Conservation (phyloP, 2,113 vertebrate species). For the Sylvietta virens region DNA sequence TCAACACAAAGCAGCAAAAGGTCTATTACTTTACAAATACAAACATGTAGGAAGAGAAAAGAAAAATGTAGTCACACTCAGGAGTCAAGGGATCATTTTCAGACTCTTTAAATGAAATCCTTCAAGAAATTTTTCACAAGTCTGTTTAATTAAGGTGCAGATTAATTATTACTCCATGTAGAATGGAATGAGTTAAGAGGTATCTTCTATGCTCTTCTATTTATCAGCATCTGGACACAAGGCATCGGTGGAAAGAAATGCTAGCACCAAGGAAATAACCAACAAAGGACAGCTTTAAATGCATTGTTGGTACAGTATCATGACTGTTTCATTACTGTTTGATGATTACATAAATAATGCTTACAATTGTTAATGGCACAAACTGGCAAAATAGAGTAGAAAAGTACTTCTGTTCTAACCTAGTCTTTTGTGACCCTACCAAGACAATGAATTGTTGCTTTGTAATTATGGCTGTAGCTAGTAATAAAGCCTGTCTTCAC, state of each 20-base stretch:
- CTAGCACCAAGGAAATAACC: constrained; percentile 52
- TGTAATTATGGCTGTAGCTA: background rate
- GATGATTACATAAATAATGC: background rate
- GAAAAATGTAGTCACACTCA: background rate
- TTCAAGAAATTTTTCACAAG: constrained; percentile 8
- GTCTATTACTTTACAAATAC: background rate
- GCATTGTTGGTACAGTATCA: background rate
- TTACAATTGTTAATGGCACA: background rate
- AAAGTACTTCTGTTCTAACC: background rate
- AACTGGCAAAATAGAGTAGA: background rate
- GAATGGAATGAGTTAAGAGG: constrained; percentile 20
- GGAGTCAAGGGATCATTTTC: background rate
- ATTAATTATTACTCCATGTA: constrained; percentile 33
- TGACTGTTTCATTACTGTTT: background rate
- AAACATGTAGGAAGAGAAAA: background rate
- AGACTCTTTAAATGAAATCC: constrained; percentile 13
- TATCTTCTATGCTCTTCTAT: constrained; percentile 11
- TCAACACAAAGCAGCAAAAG: background rate
- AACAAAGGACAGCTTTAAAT: constrained; percentile 4
- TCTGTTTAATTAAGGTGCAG: constrained; percentile 57
- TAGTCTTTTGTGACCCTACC: background rate
- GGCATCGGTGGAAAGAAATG: constrained; percentile 36
- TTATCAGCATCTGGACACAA: constrained; percentile 28
- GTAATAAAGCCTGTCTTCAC: background rate
- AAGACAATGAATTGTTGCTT: background rate